A percentile compares a stretch with the other conserved stretches of the same genome.
These are phyloP conservation scores for Xylota segnis DNA, from an alignment of 2,888 invertebrate species.

Conservation along the genomic window DNA sequence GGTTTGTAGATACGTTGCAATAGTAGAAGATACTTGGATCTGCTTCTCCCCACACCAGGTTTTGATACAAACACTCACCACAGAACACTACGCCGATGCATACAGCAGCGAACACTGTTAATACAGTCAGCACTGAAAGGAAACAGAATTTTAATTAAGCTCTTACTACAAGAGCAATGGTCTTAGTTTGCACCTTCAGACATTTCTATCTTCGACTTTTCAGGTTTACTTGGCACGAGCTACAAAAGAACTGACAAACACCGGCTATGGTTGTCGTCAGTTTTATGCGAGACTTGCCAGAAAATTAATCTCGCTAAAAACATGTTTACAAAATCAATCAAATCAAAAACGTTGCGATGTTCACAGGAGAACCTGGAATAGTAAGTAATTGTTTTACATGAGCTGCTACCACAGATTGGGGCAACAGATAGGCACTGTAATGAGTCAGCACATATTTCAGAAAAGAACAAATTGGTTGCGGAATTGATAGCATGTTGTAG, in stretches of 20 bases:
- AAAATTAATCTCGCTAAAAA: slow-evolving; percentile 5
- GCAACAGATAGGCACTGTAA: neutral
- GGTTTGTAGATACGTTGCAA: slow-evolving; percentile 79
- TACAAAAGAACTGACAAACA: slow-evolving; percentile 17
- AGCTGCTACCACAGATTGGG: neutral
- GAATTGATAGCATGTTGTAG: neutral
- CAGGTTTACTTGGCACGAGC: slow-evolving; percentile 6
- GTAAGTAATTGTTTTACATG: neutral
- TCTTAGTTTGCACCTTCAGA: slow-evolving; percentile 43
- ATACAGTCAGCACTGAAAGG: slow-evolving; percentile 11
- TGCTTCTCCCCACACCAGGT: slow-evolving; percentile 80
- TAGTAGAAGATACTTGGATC: slow-evolving; percentile 81
- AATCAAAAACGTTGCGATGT: neutral
- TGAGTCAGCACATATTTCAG: neutral
- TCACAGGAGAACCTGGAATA: neutral
- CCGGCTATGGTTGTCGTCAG: neutral
- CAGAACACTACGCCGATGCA: slow-evolving; percentile 12
- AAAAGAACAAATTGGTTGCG: neutral
- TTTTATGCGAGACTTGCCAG: slow-evolving; percentile 17
- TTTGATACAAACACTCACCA: slow-evolving; percentile 17
- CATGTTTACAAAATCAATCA: slow-evolving; percentile 14
- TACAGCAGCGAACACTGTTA: slow-evolving; percentile 11
- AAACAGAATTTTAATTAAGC: neutral
- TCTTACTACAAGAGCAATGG: neutral
- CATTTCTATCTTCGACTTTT: slow-evolving; percentile 20